phyloP scores from a whole-genome alignment of 2,888 invertebrate species.

The Xanthorhoe designata region DNA sequence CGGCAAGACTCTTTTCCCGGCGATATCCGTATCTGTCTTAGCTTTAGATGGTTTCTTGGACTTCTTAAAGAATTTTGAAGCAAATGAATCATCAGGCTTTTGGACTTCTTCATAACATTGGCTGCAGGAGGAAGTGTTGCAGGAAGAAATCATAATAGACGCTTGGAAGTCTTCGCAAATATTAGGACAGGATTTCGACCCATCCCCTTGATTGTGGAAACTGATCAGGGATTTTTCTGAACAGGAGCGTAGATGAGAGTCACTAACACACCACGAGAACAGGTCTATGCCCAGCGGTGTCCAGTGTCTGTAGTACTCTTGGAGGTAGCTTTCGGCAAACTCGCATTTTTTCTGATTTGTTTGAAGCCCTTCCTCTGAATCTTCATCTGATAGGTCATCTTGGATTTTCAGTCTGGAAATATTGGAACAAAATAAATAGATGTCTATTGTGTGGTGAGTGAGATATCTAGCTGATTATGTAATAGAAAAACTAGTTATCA shows the following conservation, averaged over 20 bases:
- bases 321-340: constrained; percentile 68
- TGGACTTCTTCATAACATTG: constrained; percentile 44
- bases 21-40: constrained; percentile 35
- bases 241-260: constrained; percentile 56
- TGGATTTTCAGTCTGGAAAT: constrained; percentile 60
- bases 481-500: too few relatives aligned
- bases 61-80: constrained; percentile 49
- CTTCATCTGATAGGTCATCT: constrained; percentile 59
- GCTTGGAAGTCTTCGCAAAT: constrained; percentile 62
- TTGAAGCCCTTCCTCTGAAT: constrained; percentile 50
- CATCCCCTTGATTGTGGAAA: constrained; percentile 53
- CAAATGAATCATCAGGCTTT: constrained; percentile 27
- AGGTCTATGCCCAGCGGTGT: constrained; percentile 61
- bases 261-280: constrained; percentile 63
- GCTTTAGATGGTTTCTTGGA: constrained; percentile 43
- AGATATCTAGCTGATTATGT: too few relatives aligned
- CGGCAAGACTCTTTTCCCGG: constrained; percentile 54
- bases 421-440: background rate
- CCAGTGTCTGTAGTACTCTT: constrained; percentile 68
- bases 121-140: constrained; percentile 51
- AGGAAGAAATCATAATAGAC: constrained; percentile 55
- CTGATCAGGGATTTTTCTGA: constrained; percentile 56
- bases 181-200: constrained; percentile 66
- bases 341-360: constrained; percentile 56
- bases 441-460: too few relatives aligned